These are phyloP conservation scores for Elegia similella DNA, from an alignment of 2,888 invertebrate genomes.

Conservation along the genomic window DNA sequence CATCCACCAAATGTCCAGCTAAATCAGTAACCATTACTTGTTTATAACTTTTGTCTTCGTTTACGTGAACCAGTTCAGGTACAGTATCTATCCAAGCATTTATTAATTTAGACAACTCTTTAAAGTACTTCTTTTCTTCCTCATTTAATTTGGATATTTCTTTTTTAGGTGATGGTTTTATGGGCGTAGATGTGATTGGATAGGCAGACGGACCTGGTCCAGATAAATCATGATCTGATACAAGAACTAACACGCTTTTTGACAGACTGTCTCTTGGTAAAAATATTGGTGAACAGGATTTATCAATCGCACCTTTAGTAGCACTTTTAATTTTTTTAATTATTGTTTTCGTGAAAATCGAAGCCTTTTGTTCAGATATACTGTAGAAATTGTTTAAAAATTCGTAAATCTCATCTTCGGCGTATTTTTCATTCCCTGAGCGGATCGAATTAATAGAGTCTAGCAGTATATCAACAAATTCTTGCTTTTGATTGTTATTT, in stretches of 20 bases:
- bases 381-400: constrained; percentile 23
- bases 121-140: constrained; percentile 40
- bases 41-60: constrained; percentile 40
- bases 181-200: constrained; percentile 43
- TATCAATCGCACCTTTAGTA: background rate
- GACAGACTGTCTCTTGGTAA: constrained; percentile 22
- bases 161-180: constrained; percentile 27
- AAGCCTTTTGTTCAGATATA: constrained; percentile 27
- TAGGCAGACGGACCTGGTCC: constrained; percentile 16
- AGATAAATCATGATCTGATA: constrained; percentile 30
- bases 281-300: background rate
- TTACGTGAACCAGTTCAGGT: constrained; percentile 34
- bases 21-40: constrained; percentile 45
- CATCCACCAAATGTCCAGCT: constrained; percentile 46
- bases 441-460: constrained; percentile 22
- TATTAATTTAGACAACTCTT: constrained; percentile 35
- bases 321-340: constrained; percentile 13
- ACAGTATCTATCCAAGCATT: constrained; percentile 45
- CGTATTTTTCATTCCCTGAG: constrained; percentile 12
- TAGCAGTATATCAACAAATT: constrained; percentile 26
- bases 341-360: constrained; percentile 24
- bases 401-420: constrained; percentile 21
- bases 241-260: constrained; percentile 35
- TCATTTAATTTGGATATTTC: constrained; percentile 34
- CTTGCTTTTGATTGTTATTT: constrained; percentile 12